Evolutionary conservation across 2,113 vertebrate genomes (phyloP).

Genomic region (Lepisosteus oculatus): DNA sequence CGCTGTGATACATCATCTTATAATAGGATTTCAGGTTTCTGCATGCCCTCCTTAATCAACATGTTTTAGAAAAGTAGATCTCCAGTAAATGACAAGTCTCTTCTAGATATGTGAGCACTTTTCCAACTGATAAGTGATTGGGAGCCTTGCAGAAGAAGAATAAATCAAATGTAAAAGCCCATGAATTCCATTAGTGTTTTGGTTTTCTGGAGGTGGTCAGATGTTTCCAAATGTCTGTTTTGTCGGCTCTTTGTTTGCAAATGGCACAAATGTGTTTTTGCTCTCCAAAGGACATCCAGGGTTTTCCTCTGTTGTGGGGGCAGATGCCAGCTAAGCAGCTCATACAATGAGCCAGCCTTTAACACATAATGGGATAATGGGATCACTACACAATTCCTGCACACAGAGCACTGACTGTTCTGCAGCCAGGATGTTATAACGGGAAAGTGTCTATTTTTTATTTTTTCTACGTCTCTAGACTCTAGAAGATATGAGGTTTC

Average conservation of each 20-base stretch:
- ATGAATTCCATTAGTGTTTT: too few relatives aligned
- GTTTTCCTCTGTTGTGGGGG: neutral
- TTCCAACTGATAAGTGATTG: too few relatives aligned
- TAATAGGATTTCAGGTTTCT: too few relatives aligned
- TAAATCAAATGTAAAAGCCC: too few relatives aligned
- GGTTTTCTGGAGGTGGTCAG: neutral
- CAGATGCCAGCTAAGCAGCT: neutral
- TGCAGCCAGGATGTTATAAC: slow-evolving; percentile 1
- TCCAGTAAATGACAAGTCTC: too few relatives aligned
- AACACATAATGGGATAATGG: slow-evolving; percentile 3
- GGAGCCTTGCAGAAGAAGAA: too few relatives aligned
- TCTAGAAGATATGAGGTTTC: too few relatives aligned
- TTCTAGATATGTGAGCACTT: too few relatives aligned
- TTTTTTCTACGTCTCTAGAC: too few relatives aligned
- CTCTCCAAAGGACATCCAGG: neutral
- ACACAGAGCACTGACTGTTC: slow-evolving; percentile 1
- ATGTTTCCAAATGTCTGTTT: neutral
- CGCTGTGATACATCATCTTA: too few relatives aligned
- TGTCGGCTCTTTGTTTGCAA: neutral
- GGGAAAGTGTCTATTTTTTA: neutral
- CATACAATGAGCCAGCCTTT: neutral
- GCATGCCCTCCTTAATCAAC: too few relatives aligned
- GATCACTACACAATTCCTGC: neutral
- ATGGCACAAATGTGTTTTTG: neutral
- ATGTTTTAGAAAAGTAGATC: too few relatives aligned